phyloP scores from a whole-genome alignment of 2,113 vertebrate species.

The Thryonomys swinderianus region DNA sequence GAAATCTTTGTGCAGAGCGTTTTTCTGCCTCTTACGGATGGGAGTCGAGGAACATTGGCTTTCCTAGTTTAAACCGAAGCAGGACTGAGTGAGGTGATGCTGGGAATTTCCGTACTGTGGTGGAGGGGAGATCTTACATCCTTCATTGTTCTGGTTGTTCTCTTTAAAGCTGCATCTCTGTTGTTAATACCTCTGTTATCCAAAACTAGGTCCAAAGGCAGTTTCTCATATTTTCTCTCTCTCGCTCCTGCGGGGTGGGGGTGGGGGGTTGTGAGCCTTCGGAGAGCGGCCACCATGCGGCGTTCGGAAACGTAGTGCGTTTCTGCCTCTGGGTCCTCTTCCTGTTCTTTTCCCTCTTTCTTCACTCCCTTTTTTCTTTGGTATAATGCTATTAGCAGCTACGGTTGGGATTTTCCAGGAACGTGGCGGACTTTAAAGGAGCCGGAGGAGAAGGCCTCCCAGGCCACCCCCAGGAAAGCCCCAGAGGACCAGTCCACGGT shows the following conservation, averaged over 20 bases:
- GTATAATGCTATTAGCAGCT: neutral
- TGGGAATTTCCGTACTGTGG: neutral
- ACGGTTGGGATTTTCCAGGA: neutral
- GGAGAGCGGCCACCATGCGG: neutral
- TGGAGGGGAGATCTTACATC: neutral
- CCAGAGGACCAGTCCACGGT: neutral
- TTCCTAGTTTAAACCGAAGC: neutral
- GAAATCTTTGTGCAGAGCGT: neutral
- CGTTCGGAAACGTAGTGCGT: neutral
- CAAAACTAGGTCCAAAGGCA: neutral
- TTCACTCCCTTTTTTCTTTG: neutral
- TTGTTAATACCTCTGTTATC: neutral
- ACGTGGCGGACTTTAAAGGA: neutral
- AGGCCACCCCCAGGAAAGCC: neutral
- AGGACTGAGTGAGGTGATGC: neutral
- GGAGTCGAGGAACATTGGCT: neutral
- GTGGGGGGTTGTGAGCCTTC: rapidly evolving
- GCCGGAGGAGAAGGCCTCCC: too few relatives aligned
- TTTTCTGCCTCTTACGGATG: neutral
- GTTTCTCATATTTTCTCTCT: neutral
- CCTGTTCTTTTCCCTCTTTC: neutral
- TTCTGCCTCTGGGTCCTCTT: neutral
- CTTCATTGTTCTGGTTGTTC: neutral
- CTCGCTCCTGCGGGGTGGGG: neutral
- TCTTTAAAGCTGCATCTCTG: neutral